Percentiles rank a stretch among this genome's conserved stretches.
phyloP scores from a whole-genome alignment of 2,113 vertebrate genomes.

The Uria lomvia region DNA sequence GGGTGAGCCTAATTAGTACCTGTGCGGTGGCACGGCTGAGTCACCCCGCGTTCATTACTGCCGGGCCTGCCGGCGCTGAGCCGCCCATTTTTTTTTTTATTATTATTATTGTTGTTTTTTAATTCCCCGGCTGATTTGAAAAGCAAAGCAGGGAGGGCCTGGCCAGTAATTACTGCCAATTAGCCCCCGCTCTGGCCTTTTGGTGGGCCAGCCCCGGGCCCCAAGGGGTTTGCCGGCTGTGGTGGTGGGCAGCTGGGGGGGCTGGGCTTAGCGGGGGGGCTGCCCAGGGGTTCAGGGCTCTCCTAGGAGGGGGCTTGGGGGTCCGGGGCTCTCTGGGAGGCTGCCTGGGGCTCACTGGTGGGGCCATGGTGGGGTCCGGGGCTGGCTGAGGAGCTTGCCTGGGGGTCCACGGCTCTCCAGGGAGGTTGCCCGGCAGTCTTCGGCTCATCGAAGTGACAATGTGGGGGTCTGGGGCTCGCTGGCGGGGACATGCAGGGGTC shows the following conservation, averaged over 20 bases:
- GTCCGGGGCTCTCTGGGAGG: not conserved
- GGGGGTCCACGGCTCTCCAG: not conserved
- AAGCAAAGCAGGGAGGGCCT: conserved; percentile 12
- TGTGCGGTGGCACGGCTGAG: not conserved
- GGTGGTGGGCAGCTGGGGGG: not conserved
- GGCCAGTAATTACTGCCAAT: not conserved
- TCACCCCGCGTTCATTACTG: not conserved
- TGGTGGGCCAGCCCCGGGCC: fast-evolving
- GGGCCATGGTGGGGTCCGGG: too few species aligned
- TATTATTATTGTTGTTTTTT: not conserved
- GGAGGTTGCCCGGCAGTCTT: not conserved
- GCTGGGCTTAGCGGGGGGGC: not conserved
- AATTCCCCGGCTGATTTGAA: conserved; percentile 6
- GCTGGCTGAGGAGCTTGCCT: not conserved
- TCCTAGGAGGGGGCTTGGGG: not conserved
- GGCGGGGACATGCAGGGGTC: not conserved
- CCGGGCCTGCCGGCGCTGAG: not conserved
- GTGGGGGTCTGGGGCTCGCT: not conserved
- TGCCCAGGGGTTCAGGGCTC: not conserved
- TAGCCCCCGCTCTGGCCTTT: not conserved
- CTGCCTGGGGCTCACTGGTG: too few species aligned
- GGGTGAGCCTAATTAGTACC: not conserved
- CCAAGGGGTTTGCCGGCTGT: fast-evolving
- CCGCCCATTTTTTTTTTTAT: not conserved
- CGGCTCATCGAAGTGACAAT: too few species aligned